phyloP scores from a whole-genome alignment of 1,140 invertebrate species.

The Lepidotrigona ventralis region DNA sequence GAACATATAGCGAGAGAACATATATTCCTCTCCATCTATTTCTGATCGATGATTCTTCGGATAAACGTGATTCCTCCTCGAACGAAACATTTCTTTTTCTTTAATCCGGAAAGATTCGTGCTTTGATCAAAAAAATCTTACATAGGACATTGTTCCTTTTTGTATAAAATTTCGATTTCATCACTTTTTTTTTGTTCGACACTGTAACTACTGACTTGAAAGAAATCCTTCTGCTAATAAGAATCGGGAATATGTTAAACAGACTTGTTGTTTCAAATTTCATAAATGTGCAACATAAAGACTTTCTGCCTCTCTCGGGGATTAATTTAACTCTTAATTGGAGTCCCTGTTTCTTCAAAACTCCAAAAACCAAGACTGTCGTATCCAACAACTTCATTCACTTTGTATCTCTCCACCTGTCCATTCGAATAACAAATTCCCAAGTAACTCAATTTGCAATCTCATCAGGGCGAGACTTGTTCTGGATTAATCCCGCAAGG shows the following conservation, averaged over 20 bases:
- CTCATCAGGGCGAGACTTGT: background rate
- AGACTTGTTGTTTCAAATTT: background rate
- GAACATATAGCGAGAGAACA: conserved; percentile 2
- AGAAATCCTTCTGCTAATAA: background rate
- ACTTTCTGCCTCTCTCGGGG: background rate
- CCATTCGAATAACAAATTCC: background rate
- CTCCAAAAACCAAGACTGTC: background rate
- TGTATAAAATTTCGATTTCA: background rate
- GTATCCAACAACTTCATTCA: background rate
- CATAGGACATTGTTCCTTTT: background rate
- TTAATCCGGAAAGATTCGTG: background rate
- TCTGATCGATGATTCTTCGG: conserved; percentile 19
- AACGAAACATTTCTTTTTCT: background rate
- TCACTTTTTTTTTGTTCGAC: background rate
- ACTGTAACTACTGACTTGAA: background rate
- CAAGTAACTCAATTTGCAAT: background rate
- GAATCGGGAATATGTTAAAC: background rate
- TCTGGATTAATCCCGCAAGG: background rate
- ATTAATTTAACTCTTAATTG: background rate
- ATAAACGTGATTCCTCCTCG: conserved; percentile 17
- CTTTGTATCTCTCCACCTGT: background rate
- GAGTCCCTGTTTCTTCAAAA: background rate
- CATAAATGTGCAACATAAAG: background rate
- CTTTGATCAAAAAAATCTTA: background rate
- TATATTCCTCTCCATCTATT: conserved; percentile 27